Percentiles rank a stretch among this genome's conserved stretches.
phyloP scores from a whole-genome alignment of 2,113 vertebrate genomes.

The Odobenus rosmarus region DNA sequence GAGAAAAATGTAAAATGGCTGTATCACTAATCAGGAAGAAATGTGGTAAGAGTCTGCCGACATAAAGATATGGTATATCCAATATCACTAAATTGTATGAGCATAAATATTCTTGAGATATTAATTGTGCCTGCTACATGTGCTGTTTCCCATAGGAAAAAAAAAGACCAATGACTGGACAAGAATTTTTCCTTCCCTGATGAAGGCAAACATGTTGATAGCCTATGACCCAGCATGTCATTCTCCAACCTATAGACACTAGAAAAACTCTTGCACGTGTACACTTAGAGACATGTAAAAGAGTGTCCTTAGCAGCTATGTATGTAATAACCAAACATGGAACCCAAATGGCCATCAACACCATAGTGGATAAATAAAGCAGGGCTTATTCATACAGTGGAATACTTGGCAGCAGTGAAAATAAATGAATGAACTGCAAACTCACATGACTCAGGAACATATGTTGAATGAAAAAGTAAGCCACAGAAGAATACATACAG shows the following conservation, averaged over 20 bases:
- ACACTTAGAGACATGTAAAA: background rate
- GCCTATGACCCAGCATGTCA: background rate
- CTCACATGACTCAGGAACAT: background rate
- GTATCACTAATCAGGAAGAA: slow-evolving; percentile 61
- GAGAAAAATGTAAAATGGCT: slow-evolving; percentile 53
- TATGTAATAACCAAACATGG: background rate
- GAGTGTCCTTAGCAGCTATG: background rate
- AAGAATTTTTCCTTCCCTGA: background rate
- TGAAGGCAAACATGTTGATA: background rate
- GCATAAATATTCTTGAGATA: slow-evolving; percentile 58
- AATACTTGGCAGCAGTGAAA: background rate
- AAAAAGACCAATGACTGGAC: background rate
- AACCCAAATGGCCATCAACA: background rate
- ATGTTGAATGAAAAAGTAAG: background rate
- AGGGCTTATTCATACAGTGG: background rate
- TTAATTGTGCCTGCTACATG: slow-evolving; percentile 62
- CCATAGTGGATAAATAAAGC: background rate
- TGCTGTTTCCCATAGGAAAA: slow-evolving; percentile 1
- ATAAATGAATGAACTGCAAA: background rate
- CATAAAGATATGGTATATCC: slow-evolving; percentile 28
- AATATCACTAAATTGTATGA: slow-evolving; percentile 47
- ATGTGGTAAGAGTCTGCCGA: slow-evolving; percentile 54
- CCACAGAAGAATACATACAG: background rate
- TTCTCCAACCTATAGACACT: background rate
- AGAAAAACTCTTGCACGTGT: background rate